Evolutionary conservation across 2,797 vertebrate genomes (phyloP), one percentile per base, ranked within the genome.

Genomic region (Acanthurus leucopareius): DNA sequence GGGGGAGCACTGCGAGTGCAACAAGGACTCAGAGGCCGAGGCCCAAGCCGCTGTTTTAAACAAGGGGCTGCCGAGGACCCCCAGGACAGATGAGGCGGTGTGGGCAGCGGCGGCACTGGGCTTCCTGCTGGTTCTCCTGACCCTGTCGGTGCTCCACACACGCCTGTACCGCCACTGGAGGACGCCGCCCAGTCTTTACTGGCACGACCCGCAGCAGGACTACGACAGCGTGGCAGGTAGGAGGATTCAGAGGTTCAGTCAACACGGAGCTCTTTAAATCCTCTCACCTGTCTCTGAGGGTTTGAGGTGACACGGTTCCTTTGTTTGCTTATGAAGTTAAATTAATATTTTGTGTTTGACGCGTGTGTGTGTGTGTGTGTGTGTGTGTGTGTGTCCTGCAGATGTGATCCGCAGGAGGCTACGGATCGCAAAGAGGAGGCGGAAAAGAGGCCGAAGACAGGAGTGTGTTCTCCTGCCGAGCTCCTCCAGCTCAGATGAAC

Each of bases 51-150:
- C 77, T 4, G 22, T 4, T 3, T 74, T 25, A 44, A 64, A 11
- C 7, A 53, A 11, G 5, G 83, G 10, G 7, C 38, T 84, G 61
- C 88, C 77, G 0, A 93, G 90, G 51, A 95, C 95, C 3, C 94
- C 91, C 0, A 95, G 95, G 69, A 96, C 96, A 0, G 95, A 97
- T 6, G 97, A 98, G 78, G 97, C 97, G 0, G 91, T 95, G 64
- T 98, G 97, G 97, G 97, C 97, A 0, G 97, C 97, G 2, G 96
- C 95, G 0, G 96, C 97, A 0, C 89, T 98, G 56, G 96, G 96
- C 13, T 97, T 97, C 86, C 93, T 98, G 69, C 88, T 98, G 75
- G 94, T 96, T 28, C 92, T 97, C 63, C 94, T 98, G 28, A 95
- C 96, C 0, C 88, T 97, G 69, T 96, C 96, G 0, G 93, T 97